Base-by-base conservation (phyloP, 2,797 vertebrate species). In the Lacerta agilis region DNA sequence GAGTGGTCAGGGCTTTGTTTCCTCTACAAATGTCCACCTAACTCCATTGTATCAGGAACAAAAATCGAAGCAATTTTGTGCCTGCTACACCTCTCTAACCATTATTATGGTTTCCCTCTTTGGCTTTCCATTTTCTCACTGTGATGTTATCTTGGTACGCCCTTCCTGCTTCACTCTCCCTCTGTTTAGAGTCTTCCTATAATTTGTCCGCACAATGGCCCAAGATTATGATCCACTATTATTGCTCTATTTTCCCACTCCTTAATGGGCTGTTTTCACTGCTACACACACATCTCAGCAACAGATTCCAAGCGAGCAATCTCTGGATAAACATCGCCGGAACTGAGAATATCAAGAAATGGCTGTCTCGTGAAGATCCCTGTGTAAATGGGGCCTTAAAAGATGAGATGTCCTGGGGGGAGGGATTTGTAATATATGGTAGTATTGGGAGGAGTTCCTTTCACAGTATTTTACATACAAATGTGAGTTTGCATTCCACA, bases 251-350 rank as follows among this genome's bases (percentile, higher is more conserved):
- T 85, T 61, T 41, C 25, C 18, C 43, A 75, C 33, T 66, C 33
- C 71, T 81, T 85, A 89, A 89, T 11, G n/a, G 49, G 85, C 86
- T 79, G 78, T 88, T 91, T 76, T 0, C 0, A 55, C 86, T 5
- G n/a, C 80, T 90, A 79, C 0, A 0, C 79, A 90, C 88, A 69
- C 80, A 87, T 29, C 38, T 85, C 3, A 20, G 18, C 69, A 92
- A 90, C 69, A 66, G 1, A 91, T 81, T 15, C 75, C 67, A 92
- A 85, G 73, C 43, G 2, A 93, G 83, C 58, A 88, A 87, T 43
- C 86, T 89, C n/a, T 88, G 93, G 82, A 90, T 85, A 94, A 94
- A 92, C 64, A 91, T 79, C 79, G 79, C 2, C 61, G 67, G 10
- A 71, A 84, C 3, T 58, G 90, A 36, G 49, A 86, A 75, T 85